Evolutionary conservation across 2,113 vertebrate species (phyloP), one percentile per base, ranked within the genome.

Genomic region (Percina caprodes): DNA sequence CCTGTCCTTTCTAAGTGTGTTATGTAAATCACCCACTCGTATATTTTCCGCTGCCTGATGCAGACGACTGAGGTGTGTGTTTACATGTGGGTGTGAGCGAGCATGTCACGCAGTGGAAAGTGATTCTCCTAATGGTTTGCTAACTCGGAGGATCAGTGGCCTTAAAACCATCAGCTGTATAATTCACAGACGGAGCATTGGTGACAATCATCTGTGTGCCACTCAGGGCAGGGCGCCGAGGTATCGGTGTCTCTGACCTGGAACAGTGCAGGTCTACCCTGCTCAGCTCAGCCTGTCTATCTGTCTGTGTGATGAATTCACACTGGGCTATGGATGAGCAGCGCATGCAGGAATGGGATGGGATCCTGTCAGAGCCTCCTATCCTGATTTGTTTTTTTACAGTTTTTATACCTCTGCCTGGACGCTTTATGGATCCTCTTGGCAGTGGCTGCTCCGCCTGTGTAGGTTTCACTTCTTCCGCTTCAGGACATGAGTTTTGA

Each of bases 171-270:
- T 88, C 49, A 61, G 70, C 74, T 67, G 81, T 73, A 42, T 84
- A 77, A 83, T 74, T 84, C 75, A 67, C 79, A 66, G 76, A 83
- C 45, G 46, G 77, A 85, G 80, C 42, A 4, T 65, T 88, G 86
- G 82, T 87, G 80, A 92, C 87, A 80, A 76, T 86, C 83, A 72
- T 92, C 73, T 74, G 80, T 66, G 79, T 8, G 46, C 46, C 87
- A 80, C 61, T 89, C 84, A 82, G 67, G 74, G 54, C 65, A 62
- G 63, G 1, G 71, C 7, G 35, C 19, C 2, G 18, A 76, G 86
- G 80, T 81, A 71, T 74, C 10, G 42, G 69, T 71, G 80, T 79
- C 75, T 91, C 71, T 90, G 90, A 92, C 88, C 91, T 91, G 84
- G 76, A 91, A 80, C 26, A 73, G 60, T 66, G 52, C 55, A 23